Percentiles rank a stretch among this genome's conserved stretches.
These are phyloP conservation scores for Colistium nudipinnis DNA, from an alignment of 2,113 vertebrate genomes.

Conservation along the genomic window DNA sequence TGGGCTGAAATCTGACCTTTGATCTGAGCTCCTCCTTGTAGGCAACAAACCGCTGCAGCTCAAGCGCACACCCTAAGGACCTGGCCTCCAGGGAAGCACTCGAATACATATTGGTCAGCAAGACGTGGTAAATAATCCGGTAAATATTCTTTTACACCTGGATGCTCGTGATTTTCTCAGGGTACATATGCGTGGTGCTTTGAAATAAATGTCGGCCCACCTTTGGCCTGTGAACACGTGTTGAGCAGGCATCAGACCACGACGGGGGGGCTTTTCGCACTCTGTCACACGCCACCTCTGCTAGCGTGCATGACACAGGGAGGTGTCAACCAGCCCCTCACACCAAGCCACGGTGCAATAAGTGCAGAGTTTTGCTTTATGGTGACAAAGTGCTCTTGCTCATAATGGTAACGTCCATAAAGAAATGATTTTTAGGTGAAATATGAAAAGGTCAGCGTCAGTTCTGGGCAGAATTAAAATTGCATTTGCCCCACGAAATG, in stretches of 20 bases:
- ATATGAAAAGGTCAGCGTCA: background rate
- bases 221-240: background rate
- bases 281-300: constrained; percentile 15
- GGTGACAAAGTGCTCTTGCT: too few relatives aligned
- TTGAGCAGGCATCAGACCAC: background rate
- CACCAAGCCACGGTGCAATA: background rate
- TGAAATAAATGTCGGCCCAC: background rate
- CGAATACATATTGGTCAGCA: background rate
- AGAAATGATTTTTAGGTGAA: background rate
- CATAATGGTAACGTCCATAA: background rate
- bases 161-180: background rate
- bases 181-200: background rate
- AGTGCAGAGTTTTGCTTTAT: background rate
- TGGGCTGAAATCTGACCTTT: constrained; percentile 65
- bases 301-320: background rate
- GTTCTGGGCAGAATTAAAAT: background rate
- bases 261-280: constrained; percentile 43
- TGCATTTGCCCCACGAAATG: background rate
- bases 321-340: constrained; percentile 65
- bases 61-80: background rate
- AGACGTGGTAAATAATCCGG: too few relatives aligned
- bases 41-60: background rate
- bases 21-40: constrained; percentile 16
- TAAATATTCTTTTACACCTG: background rate
- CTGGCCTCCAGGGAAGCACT: background rate